Evolutionary conservation across 1,140 invertebrate species (phyloP), one percentile per base, ranked within the genome.

Genomic region (Papilio glaucus): DNA sequence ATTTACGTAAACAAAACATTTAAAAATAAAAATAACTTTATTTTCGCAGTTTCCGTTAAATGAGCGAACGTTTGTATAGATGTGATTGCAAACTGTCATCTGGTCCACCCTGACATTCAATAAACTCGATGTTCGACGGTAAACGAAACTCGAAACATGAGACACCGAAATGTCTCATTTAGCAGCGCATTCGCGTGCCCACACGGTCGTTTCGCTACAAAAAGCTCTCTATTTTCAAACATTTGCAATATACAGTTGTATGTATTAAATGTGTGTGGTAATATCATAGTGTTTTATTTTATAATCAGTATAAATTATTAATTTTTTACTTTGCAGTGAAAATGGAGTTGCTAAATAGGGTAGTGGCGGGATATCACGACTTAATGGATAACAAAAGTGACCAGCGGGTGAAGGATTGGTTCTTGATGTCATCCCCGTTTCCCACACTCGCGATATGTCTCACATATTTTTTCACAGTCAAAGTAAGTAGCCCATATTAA

Each of bases 341-440:
- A 84, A 93, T 93, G 86, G 86, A 92, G 74, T 72, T 84, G 69
- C 73, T 93, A 71, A 83, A 84, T 63, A 79, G 84, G 78, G 74
- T 93, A 77, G 84, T 92, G 75, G 92, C 81, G 69, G 89, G 87
- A 7, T 94, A 94, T 79, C 88, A 93, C 72, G 95, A 97, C 83
- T 80, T 97, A 45, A 96, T 97, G 95, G 95, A 96, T 79, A 96
- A 97, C 86, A 95, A 95, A 85, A 91, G 94, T 94, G 97, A 98
- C 92, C 96, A 95, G 1, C 94, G 98, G 76, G 96, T 98, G 38
- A 96, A 96, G 75, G 94, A 96, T 77, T 98, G 97, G 96, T 93
- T 95, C 26, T 88, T 99, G 71, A 98, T 98, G 97, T 95, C 95
- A 79, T 95, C 96, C 13, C 97, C 97, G 41, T 94, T 96, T 29